Evolutionary conservation across 2,888 invertebrate species (phyloP).

Genomic region (Resseliella maxima): DNA sequence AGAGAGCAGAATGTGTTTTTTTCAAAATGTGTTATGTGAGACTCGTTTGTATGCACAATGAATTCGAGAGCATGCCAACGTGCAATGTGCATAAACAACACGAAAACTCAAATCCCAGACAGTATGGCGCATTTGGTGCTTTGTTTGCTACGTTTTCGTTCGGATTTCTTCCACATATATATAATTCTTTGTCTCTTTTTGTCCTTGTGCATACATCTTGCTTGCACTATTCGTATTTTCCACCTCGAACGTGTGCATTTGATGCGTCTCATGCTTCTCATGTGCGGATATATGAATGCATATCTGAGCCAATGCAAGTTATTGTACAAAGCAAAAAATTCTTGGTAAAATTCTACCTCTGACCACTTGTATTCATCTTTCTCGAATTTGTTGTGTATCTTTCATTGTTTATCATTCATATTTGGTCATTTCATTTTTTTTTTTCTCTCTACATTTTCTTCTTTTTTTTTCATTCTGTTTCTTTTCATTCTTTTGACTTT

Average conservation of each 20-base stretch:
- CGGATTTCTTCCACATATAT: neutral
- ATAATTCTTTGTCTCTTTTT: neutral
- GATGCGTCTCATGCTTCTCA: neutral
- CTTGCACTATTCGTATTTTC: neutral
- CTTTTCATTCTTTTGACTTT: neutral
- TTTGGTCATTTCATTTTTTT: constrained; percentile 33
- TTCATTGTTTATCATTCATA: constrained; percentile 48
- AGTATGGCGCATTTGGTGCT: constrained; percentile 53
- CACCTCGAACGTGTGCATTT: constrained; percentile 39
- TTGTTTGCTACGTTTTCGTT: constrained; percentile 32
- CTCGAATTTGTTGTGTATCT: constrained; percentile 45
- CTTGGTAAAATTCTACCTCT: constrained; percentile 48
- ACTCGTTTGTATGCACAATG: constrained; percentile 34
- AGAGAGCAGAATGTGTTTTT: neutral
- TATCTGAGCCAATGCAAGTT: constrained; percentile 1
- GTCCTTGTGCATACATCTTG: neutral
- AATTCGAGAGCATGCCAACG: neutral
- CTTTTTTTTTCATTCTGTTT: neutral
- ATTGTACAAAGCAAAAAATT: constrained; percentile 17
- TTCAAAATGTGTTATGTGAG: neutral
- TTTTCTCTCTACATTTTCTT: neutral
- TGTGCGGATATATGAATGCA: constrained; percentile 25
- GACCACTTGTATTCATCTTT: constrained; percentile 48
- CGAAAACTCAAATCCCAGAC: constrained; percentile 51
- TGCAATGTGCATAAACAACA: constrained; percentile 16